A percentile compares a stretch with the other conserved stretches of the same genome.
phyloP scores from a whole-genome alignment of 1,140 invertebrate genomes.

The Sycobia sp. region DNA sequence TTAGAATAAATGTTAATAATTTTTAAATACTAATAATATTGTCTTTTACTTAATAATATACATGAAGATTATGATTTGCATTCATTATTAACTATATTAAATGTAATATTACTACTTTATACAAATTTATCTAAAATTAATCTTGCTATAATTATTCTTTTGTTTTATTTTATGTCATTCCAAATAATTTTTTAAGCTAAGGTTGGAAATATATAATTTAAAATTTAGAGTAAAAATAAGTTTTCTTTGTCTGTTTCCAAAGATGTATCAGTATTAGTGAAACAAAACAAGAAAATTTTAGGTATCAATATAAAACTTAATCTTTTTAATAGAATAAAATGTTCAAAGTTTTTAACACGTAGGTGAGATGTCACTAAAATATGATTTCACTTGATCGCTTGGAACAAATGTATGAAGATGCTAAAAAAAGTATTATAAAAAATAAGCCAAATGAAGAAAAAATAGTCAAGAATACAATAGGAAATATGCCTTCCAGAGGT shows the following conservation, averaged over 20 bases:
- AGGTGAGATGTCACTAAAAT: neutral
- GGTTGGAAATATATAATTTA: too few relatives aligned
- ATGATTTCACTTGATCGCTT: neutral
- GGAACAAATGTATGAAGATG: neutral
- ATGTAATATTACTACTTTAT: too few relatives aligned
- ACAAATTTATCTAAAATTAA: neutral
- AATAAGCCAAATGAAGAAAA: neutral
- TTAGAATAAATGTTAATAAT: conserved; percentile 38
- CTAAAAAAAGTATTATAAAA: neutral
- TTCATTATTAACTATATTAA: too few relatives aligned
- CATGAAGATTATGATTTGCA: neutral
- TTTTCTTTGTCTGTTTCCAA: too few relatives aligned
- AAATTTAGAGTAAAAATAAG: too few relatives aligned
- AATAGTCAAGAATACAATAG: neutral
- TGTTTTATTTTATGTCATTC: neutral
- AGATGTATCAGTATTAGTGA: too few relatives aligned
- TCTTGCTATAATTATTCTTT: neutral
- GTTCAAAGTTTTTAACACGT: too few relatives aligned
- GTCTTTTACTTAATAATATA: neutral
- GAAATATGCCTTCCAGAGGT: too few relatives aligned
- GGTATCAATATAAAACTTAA: too few relatives aligned
- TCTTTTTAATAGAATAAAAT: too few relatives aligned
- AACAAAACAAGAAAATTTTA: too few relatives aligned
- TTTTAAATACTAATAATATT: conserved; percentile 7
- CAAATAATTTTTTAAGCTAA: neutral